Conservation (phyloP, 2,113 vertebrate genomes). For the Rhea americana region DNA sequence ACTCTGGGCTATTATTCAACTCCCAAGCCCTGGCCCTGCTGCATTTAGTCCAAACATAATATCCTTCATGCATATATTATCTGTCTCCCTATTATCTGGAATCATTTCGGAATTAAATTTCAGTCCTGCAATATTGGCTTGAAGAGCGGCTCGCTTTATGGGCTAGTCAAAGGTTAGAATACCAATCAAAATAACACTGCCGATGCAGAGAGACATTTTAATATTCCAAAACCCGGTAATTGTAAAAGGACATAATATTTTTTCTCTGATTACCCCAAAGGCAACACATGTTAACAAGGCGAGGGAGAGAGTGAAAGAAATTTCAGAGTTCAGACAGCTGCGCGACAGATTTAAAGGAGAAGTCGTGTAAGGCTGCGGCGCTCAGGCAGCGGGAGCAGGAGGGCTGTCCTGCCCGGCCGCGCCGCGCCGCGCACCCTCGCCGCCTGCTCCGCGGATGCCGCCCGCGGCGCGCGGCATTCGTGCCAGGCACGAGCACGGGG, state of each 20-base stretch:
- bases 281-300: slow-evolving; percentile 87
- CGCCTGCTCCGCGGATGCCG: not conserved
- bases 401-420: not conserved
- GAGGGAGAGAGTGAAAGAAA: slow-evolving; percentile 83
- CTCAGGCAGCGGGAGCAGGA: not conserved
- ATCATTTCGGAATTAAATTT: slow-evolving; percentile 98
- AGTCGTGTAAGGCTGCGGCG: slow-evolving; percentile 34
- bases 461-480: rapidly evolving
- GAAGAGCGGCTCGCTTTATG: slow-evolving; percentile 89
- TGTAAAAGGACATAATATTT: slow-evolving; percentile 97
- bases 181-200: slow-evolving; percentile 96
- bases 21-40: slow-evolving; percentile 90
- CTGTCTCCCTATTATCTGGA: slow-evolving; percentile 97
- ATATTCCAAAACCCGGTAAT: slow-evolving; percentile 98
- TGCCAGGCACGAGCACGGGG: not conserved
- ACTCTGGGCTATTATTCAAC: slow-evolving; percentile 95
- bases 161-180: slow-evolving; percentile 99
- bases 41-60: slow-evolving; percentile 97
- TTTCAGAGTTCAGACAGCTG: slow-evolving; percentile 83
- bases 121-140: slow-evolving; percentile 90
- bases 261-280: slow-evolving; percentile 91
- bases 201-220: slow-evolving; percentile 98
- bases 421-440: rapidly evolving
- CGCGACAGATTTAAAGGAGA: slow-evolving; percentile 84
- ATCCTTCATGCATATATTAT: slow-evolving; percentile 99